These are phyloP conservation scores for Tragelaphus imberbis DNA, from an alignment of 2,113 vertebrate genomes.

Conservation along the genomic window DNA sequence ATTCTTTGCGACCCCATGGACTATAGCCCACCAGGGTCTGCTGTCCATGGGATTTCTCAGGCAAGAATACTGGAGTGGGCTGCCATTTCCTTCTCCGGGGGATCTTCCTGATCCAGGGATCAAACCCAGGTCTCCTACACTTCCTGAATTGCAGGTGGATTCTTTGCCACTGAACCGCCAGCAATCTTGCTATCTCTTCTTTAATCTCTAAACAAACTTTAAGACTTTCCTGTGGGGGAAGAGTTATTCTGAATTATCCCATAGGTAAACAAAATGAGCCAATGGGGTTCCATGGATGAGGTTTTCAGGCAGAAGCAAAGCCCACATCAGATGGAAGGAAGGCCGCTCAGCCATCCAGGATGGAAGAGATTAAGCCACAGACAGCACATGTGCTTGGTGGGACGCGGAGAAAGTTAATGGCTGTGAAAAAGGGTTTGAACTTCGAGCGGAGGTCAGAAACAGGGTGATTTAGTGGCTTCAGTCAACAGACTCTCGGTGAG, in stretches of 20 bases:
- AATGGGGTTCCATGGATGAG: not conserved
- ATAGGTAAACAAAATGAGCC: not conserved
- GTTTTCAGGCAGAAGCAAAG: not conserved
- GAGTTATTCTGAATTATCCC: not conserved
- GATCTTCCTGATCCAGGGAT: not conserved
- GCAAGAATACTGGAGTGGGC: not conserved
- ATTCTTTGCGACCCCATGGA: not conserved
- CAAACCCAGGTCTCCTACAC: fast-evolving
- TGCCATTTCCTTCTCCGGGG: not conserved
- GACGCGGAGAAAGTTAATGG: not conserved
- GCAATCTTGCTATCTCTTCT: not conserved
- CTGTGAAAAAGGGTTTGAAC: conserved; percentile 51
- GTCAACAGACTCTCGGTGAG: conserved; percentile 47
- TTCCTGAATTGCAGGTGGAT: not conserved
- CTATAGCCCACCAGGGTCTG: not conserved
- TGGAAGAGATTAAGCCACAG: conserved; percentile 43
- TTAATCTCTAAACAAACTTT: not conserved
- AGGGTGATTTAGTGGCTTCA: conserved; percentile 51
- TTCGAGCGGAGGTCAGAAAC: conserved; percentile 49
- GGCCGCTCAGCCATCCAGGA: not conserved
- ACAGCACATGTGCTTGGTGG: conserved; percentile 22
- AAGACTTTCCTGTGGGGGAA: not conserved
- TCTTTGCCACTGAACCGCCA: not conserved
- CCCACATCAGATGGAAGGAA: not conserved
- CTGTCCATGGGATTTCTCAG: not conserved